Evolutionary conservation across 2,113 vertebrate genomes (phyloP), one percentile per base, ranked within the genome.

Genomic region (Rattus rattus): DNA sequence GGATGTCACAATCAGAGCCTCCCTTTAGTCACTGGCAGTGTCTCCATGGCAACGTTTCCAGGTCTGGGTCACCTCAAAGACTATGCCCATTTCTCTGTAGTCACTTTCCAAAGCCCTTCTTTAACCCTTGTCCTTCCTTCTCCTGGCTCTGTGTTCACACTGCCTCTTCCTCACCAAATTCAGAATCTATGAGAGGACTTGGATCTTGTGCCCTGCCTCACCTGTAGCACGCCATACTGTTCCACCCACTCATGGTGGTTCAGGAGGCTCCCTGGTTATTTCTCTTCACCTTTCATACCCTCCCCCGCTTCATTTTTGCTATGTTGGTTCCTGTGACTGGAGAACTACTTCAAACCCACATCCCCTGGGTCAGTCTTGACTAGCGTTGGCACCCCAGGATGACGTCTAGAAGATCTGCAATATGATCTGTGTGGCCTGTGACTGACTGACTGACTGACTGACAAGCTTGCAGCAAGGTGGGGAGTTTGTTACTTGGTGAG

Each of bases 31-130:
- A 79, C 24, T 92, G 61, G 14, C 1, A 4, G 0, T 93, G 43
- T 95, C 77, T 85, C 65, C 56, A 56, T 94, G 67, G 22, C 3
- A 17, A 4, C 72, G n/a, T 95, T 90, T 81, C 49, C 56, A 39
- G 52, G 67, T 7, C 33, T 65, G 28, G 28, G 49, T 65, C 39
- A 95, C 39, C 10, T 56, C 30, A 47, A 49, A 20, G 81, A 5
- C 8, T 87, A 1, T n/a, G 70, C 30, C 59, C 54, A 11, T 67
- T 72, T 93, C 26, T 88, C 63, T 52, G 19, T 5, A 20, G 36
- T 63, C 1, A 2, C 52, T 63, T 91, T 76, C n/a, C 10, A 61
- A 7, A 2, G 5, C 24, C 39, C 16, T n/a, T 49, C n/a, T 67
- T 84, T n/a, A n/a, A n/a, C 30, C 17, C 88, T 49, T 63, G 30